These are phyloP conservation scores for Psephotus haematonotus DNA, from an alignment of 2,113 vertebrate genomes.

Conservation along the genomic window DNA sequence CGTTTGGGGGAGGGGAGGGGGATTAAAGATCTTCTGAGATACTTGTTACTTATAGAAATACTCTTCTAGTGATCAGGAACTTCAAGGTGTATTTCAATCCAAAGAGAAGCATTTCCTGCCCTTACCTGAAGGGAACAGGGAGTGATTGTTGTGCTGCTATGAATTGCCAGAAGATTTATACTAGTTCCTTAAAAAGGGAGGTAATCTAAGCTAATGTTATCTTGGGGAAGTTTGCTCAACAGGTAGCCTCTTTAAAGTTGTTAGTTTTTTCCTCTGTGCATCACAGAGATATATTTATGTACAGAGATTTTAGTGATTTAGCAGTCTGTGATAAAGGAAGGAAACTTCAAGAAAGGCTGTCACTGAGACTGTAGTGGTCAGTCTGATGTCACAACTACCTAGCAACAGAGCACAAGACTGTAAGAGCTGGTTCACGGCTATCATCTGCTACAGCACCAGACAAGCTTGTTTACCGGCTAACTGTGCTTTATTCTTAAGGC, in stretches of 20 bases:
- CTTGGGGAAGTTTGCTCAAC: neutral
- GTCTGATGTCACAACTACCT: neutral
- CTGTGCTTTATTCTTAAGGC: neutral
- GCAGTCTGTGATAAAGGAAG: neutral
- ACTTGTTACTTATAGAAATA: neutral
- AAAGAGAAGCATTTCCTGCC: neutral
- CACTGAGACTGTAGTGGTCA: neutral
- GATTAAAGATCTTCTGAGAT: accelerated
- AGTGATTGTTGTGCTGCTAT: neutral
- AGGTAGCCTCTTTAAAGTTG: neutral
- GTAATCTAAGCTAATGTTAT: neutral
- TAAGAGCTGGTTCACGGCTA: neutral
- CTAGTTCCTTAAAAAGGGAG: neutral
- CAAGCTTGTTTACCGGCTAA: neutral
- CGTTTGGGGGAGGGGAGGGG: neutral
- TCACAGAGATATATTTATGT: neutral
- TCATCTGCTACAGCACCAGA: neutral
- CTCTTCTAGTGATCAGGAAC: neutral
- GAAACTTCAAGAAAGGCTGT: neutral
- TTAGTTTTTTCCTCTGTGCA: neutral
- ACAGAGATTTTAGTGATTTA: neutral
- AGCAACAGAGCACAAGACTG: neutral
- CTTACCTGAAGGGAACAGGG: neutral
- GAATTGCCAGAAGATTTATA: neutral
- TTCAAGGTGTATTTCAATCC: neutral